Evolutionary conservation across 2,888 invertebrate genomes (phyloP).

Genomic region (Callinectes sapidus): DNA sequence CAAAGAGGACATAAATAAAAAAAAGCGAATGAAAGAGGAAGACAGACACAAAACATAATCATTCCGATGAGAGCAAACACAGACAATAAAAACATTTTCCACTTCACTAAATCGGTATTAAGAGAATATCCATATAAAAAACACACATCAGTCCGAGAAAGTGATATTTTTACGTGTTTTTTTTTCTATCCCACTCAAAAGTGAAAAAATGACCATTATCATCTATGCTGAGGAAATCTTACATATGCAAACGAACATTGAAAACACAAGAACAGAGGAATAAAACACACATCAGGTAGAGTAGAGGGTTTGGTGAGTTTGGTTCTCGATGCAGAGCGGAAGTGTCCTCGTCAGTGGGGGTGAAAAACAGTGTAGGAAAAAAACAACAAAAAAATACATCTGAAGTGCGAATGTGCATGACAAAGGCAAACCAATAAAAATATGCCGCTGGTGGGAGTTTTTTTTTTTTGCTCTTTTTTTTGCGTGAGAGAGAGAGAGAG

Average conservation of each 20-base stretch:
- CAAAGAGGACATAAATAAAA: background rate
- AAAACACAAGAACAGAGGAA: background rate
- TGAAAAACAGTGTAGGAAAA: background rate
- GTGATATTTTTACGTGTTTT: too few relatives aligned
- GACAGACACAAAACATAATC: too few relatives aligned
- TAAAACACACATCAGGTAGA: background rate
- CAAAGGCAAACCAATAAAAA: background rate
- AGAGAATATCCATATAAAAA: too few relatives aligned
- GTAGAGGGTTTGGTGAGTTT: background rate
- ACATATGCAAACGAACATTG: conserved; percentile 7
- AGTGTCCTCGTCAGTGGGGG: background rate
- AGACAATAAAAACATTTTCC: background rate
- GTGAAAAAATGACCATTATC: too few relatives aligned
- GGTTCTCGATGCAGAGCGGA: background rate
- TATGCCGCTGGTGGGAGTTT: background rate
- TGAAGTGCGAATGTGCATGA: background rate
- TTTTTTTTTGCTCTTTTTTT: background rate
- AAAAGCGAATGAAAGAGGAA: background rate
- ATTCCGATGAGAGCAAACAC: conserved; percentile 3
- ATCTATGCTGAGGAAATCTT: background rate
- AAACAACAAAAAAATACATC: background rate
- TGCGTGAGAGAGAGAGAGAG: background rate
- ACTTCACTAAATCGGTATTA: too few relatives aligned
- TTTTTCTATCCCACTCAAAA: too few relatives aligned
- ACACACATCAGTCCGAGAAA: too few relatives aligned